Base-by-base conservation (phyloP, 1,140 invertebrate species). In the Mamestra configurata region DNA sequence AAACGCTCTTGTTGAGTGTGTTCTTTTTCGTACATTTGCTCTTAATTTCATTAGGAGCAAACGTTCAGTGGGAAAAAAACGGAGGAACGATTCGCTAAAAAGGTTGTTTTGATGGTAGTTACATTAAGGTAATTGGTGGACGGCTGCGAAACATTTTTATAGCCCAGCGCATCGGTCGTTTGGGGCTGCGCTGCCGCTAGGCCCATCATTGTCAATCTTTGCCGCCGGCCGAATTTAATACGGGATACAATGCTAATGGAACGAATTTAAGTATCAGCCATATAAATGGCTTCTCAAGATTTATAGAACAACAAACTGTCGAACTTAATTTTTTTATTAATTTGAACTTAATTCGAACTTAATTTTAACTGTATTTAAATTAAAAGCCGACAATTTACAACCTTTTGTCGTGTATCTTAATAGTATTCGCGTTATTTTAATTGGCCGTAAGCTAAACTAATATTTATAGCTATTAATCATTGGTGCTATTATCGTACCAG, bases 61-160 rank as follows among this genome's bases (percentile, higher is more conserved):
- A 89, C 79, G 82, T 87, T 89, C 75, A 86, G 86, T 90, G 89
- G 88, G 88, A 93, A 90, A 82, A 73, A 77, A 85, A 77, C 82
- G 83, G 80, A 84, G 81, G 85, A 88, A 73, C 86, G 86, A 89
- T 90, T 87, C 82, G 88, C 88, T 88, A 92, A 93, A 92, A 91
- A 94, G 89, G 88, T 90, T 91, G 84, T 91, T 90, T 90, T 90
- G 90, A 92, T 90, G 91, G 89, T 89, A 90, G 88, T 91, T 92
- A 90, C 92, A 93, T 94, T 92, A 93, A 92, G 86, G 90, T 93
- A 91, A 94, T 94, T 93, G 92, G 85, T 89, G 81, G 90, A 90
- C 90, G 88, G 87, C 87, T 92, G 84, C 87, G 86, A 88, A 93
- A 90, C 88, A 90, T 88, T 91, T 92, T 93, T 93, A 92, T 92